Percentiles rank a stretch among this genome's conserved stretches.
Conservation (phyloP, 2,797 vertebrate species). For the Babyrousa celebensis region DNA sequence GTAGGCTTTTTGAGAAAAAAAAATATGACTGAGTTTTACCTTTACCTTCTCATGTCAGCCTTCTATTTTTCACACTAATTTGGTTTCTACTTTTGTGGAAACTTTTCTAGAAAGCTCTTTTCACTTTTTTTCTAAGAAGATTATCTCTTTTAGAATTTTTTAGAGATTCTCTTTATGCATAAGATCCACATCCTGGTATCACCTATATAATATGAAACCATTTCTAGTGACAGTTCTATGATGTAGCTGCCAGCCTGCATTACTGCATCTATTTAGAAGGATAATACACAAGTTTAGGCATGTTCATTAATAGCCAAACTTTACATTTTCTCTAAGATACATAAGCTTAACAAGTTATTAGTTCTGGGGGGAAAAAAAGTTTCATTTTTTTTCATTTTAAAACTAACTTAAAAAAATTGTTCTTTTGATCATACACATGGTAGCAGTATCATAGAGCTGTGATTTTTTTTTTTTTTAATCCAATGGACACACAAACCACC, state of each 20-base stretch:
- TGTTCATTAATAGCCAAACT: neutral
- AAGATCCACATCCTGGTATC: neutral
- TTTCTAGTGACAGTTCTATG: neutral
- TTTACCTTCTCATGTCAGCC: neutral
- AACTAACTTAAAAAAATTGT: neutral
- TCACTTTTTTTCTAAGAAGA: neutral
- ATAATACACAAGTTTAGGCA: neutral
- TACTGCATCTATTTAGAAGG: neutral
- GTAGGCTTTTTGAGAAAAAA: neutral
- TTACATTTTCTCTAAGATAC: neutral
- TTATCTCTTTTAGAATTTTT: neutral
- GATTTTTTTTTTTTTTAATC: neutral
- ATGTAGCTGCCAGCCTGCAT: neutral
- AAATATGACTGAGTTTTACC: neutral
- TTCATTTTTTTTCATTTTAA: neutral
- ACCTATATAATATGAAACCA: neutral
- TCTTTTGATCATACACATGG: neutral
- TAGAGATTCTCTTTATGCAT: neutral
- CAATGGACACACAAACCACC: neutral
- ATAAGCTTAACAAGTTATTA: neutral
- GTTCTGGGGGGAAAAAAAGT: neutral
- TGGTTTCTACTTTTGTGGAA: neutral
- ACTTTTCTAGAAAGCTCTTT: conserved; percentile 19
- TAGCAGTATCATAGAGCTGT: neutral
- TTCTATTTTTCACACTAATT: neutral